Evolutionary conservation across 2,797 vertebrate species (phyloP).

Genomic region (Gastrophryne carolinensis): DNA sequence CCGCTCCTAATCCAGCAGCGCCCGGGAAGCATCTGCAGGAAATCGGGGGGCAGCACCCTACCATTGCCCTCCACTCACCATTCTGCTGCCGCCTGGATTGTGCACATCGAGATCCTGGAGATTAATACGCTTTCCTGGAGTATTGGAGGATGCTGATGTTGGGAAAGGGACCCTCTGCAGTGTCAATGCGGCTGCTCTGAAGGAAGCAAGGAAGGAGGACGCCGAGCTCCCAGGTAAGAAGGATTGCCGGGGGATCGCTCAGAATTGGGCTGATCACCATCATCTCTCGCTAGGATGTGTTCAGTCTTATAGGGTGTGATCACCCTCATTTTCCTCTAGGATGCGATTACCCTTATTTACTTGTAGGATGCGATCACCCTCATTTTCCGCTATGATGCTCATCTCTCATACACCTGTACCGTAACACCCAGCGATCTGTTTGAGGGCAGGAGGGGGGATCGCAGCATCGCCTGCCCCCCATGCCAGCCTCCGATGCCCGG

Average conservation of each 20-base stretch:
- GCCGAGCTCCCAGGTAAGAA: conserved; percentile 85
- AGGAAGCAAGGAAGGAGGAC: conserved; percentile 66
- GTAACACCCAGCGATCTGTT: too few relatives aligned
- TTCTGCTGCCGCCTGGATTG: background rate
- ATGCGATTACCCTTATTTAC: too few relatives aligned
- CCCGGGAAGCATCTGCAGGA: conserved; percentile 66
- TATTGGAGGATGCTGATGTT: conserved; percentile 65
- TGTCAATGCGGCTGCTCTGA: conserved; percentile 89
- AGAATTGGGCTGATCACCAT: background rate
- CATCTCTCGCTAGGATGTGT: background rate
- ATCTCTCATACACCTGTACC: too few relatives aligned
- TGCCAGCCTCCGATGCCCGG: background rate
- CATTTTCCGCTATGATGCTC: too few relatives aligned
- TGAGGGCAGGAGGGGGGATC: too few relatives aligned
- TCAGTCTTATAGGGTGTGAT: background rate
- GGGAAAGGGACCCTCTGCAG: conserved; percentile 82
- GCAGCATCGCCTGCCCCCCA: background rate
- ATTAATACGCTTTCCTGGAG: conserved; percentile 49
- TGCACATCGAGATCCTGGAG: background rate
- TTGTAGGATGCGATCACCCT: too few relatives aligned
- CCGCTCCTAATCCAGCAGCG: conserved; percentile 55
- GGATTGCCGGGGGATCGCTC: background rate
- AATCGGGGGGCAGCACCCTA: background rate
- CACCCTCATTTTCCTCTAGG: too few relatives aligned
- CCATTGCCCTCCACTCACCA: background rate